Evolutionary conservation across 2,797 vertebrate species (phyloP).

Genomic region (Micromesistius poutassou): DNA sequence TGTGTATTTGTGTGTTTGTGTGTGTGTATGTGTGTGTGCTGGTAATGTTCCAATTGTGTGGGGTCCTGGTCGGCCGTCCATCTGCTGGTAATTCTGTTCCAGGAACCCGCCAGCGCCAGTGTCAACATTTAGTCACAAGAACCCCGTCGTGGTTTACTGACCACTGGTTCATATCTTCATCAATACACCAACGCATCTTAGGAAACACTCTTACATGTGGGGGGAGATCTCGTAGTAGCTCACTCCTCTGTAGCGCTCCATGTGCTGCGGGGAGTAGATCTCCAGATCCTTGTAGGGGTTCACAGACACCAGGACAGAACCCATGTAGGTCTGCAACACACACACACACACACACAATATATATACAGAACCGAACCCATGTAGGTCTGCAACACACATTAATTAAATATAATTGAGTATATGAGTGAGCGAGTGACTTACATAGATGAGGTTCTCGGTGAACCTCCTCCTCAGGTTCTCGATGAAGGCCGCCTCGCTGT

Average conservation of each 20-base stretch:
- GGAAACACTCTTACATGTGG: conserved; percentile 79
- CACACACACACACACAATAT: background rate
- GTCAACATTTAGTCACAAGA: too few species aligned
- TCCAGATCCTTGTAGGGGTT: conserved; percentile 82
- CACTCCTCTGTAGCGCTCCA: conserved; percentile 91
- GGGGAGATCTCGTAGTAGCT: conserved; percentile 95
- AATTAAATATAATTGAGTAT: too few species aligned
- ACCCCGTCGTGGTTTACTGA: too few species aligned
- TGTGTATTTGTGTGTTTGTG: too few species aligned
- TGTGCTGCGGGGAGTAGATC: conserved; percentile 87
- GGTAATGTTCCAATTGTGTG: too few species aligned
- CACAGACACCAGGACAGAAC: conserved; percentile 88
- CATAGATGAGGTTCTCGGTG: conserved; percentile 88
- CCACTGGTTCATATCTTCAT: too few species aligned
- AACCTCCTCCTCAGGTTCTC: conserved; percentile 87
- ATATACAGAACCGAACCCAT: background rate
- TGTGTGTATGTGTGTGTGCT: too few species aligned
- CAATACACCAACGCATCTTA: too few species aligned
- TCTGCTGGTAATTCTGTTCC: too few species aligned
- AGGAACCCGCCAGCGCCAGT: too few species aligned
- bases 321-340: conserved; percentile 85
- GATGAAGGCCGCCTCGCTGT: conserved; percentile 85
- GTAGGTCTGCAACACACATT: too few species aligned
- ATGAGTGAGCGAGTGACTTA: conserved; percentile 48
- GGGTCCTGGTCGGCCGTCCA: too few species aligned